Conservation (phyloP, 64 coral and sea anemone genomes). For the Porites australiensis region DNA sequence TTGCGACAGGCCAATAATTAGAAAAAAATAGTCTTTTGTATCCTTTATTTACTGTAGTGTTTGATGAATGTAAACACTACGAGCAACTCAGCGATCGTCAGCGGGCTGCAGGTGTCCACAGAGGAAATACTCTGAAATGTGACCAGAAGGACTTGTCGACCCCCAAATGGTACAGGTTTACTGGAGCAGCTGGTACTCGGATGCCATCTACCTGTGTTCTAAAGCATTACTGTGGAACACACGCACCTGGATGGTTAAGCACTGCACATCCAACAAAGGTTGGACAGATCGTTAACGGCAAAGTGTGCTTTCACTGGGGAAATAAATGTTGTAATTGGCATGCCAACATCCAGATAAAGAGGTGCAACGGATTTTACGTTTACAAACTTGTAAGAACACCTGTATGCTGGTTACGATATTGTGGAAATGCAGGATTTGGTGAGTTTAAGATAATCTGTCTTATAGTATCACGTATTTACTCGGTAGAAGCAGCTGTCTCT, state of each 20-base stretch:
- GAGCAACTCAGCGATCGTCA: neutral
- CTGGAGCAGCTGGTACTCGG: conserved; percentile 30
- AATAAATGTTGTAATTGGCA: neutral
- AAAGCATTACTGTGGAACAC: conserved; percentile 16
- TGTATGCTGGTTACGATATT: conserved; percentile 40
- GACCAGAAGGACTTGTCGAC: neutral
- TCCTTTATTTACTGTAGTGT: neutral
- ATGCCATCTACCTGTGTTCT: conserved; percentile 50
- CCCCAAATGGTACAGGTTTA: conserved; percentile 50
- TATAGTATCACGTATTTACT: neutral
- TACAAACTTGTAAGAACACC: conserved; percentile 40
- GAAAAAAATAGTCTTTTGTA: no score
- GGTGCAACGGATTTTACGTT: neutral
- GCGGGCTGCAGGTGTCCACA: neutral
- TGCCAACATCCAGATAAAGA: conserved; percentile 17
- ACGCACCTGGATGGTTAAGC: conserved; percentile 44
- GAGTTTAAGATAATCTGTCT: neutral
- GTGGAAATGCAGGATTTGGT: conserved; percentile 10
- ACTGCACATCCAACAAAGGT: conserved; percentile 38
- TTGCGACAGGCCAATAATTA: no score
- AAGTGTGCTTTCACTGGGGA: conserved; percentile 24
- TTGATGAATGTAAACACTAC: conserved; percentile 4
- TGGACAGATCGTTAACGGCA: neutral
- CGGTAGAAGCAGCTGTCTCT: neutral
- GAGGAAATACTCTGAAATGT: neutral